phyloP scores from a whole-genome alignment of 2,113 vertebrate species.

The Terrapene triunguis region DNA sequence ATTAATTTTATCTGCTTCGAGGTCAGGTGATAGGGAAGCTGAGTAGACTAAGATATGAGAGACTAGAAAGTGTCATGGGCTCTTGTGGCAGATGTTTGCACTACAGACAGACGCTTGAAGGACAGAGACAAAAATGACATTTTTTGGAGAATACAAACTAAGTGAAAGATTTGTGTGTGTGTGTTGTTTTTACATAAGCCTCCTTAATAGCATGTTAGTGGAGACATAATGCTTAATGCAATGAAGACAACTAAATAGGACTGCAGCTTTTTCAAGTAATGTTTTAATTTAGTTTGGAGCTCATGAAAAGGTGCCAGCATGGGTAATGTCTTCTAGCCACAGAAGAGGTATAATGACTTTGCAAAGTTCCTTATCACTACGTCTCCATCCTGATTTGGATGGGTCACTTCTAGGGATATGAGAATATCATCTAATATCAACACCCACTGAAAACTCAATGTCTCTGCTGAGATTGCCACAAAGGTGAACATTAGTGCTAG shows the following conservation, averaged over 20 bases:
- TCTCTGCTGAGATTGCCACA: background rate
- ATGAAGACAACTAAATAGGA: background rate
- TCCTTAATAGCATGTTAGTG: background rate
- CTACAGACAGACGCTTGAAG: background rate
- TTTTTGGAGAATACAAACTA: background rate
- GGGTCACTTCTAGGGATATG: background rate
- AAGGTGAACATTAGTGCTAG: background rate
- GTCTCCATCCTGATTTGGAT: background rate
- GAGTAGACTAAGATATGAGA: conserved; percentile 50
- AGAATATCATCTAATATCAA: background rate
- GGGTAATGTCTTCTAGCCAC: background rate
- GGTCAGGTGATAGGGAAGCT: conserved; percentile 47
- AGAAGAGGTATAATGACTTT: background rate
- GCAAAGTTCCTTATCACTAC: background rate
- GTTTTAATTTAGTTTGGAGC: background rate
- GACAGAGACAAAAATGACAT: background rate
- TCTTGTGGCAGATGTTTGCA: background rate
- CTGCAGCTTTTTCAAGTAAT: background rate
- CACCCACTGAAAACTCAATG: background rate
- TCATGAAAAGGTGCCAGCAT: background rate
- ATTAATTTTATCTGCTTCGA: conserved; percentile 10
- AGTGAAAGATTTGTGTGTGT: background rate
- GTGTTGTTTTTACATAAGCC: background rate
- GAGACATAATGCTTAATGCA: background rate
- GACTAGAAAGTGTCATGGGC: background rate